Percentiles rank a stretch among this genome's conserved stretches.
Evolutionary conservation across 2,797 vertebrate species (phyloP).

Genomic region (Gymnoscopelus braueri): DNA sequence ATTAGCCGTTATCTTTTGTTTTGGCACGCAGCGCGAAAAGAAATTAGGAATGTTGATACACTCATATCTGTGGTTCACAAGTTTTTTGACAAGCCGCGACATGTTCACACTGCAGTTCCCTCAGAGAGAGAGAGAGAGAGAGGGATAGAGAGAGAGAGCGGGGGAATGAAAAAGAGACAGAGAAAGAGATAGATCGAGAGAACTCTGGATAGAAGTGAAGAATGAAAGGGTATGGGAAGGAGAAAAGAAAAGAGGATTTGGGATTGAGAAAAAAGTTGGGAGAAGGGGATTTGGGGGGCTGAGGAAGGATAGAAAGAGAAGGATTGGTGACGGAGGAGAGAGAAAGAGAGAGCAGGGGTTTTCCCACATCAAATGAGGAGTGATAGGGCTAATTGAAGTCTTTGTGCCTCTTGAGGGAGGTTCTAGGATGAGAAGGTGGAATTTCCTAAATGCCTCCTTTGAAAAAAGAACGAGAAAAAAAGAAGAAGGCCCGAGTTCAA

Average conservation of each 20-base stretch:
- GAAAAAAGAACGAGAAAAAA: slow-evolving; percentile 53
- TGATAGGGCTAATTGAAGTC: slow-evolving; percentile 82
- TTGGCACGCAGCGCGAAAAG: slow-evolving; percentile 77
- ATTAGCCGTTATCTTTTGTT: slow-evolving; percentile 80
- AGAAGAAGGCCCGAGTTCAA: slow-evolving; percentile 71
- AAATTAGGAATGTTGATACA: slow-evolving; percentile 85
- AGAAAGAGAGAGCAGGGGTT: slow-evolving; percentile 77
- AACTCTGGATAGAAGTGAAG: background rate
- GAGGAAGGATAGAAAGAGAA: slow-evolving; percentile 62
- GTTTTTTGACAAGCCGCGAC: slow-evolving; percentile 74
- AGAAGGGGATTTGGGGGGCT: slow-evolving; percentile 73
- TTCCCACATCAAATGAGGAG: slow-evolving; percentile 85
- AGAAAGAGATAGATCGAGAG: slow-evolving; percentile 49
- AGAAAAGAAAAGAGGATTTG: slow-evolving; percentile 73
- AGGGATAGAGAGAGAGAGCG: slow-evolving; percentile 36
- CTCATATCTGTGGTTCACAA: slow-evolving; percentile 83
- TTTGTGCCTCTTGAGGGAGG: slow-evolving; percentile 83
- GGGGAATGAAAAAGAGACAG: slow-evolving; percentile 4
- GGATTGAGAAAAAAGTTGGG: slow-evolving; percentile 62
- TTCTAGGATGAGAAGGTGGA: slow-evolving; percentile 82
- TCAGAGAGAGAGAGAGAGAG: slow-evolving; percentile 50
- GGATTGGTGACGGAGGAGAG: slow-evolving; percentile 68
- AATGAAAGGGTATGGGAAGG: slow-evolving; percentile 9
- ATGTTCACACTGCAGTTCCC: slow-evolving; percentile 71
- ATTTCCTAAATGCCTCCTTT: slow-evolving; percentile 83